Percentiles rank a stretch among this genome's conserved stretches.
These are phyloP conservation scores for Dendrocincla tyrannina DNA, from an alignment of 2,797 vertebrate genomes.

Conservation along the genomic window DNA sequence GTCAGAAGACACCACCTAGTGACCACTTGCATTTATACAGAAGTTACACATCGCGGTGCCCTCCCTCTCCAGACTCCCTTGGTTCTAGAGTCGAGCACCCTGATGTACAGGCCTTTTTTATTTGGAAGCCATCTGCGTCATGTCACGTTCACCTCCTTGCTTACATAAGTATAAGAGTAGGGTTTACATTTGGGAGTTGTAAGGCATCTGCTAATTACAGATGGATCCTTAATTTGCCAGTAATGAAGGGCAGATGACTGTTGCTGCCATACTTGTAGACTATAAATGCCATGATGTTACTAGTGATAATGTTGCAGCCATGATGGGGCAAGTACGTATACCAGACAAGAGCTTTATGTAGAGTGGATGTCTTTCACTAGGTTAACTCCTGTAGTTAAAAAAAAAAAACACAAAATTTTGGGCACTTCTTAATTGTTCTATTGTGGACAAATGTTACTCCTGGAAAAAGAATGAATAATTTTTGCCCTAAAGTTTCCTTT, in stretches of 20 bases:
- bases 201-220: constrained; percentile 35
- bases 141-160: neutral
- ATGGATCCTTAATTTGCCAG: neutral
- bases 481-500: neutral
- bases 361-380: neutral
- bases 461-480: neutral
- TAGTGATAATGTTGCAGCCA: neutral
- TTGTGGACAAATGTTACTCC: neutral
- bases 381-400: neutral
- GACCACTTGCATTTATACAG: neutral
- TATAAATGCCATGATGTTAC: neutral
- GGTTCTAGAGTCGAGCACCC: neutral
- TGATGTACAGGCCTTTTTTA: rapidly evolving
- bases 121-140: neutral
- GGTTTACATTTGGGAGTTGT: neutral
- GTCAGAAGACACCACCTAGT: constrained; percentile 54
- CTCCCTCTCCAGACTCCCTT: neutral
- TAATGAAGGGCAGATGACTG: neutral
- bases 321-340: neutral
- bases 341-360: neutral
- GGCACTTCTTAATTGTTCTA: neutral
- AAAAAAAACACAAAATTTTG: neutral
- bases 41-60: rapidly evolving
- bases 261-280: neutral
- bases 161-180: neutral